Evolutionary conservation across 2,797 vertebrate genomes (phyloP).

Genomic region (Lophius americanus): DNA sequence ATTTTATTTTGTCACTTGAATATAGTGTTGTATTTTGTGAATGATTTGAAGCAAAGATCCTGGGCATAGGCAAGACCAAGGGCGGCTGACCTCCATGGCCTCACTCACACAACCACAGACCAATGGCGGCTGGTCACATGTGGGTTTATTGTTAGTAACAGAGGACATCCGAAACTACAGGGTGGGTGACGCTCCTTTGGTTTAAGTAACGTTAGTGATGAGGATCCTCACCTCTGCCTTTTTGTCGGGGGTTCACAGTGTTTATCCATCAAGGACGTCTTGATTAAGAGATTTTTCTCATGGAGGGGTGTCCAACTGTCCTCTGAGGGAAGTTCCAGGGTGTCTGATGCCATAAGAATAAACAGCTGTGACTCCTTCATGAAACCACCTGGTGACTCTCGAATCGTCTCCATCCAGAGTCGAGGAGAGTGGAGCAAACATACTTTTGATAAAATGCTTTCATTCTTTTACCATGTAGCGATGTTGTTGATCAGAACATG

Average conservation of each 20-base stretch:
- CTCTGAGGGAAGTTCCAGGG: background rate
- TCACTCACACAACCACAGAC: constrained; percentile 8
- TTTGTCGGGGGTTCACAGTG: no score
- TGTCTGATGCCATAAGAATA: no score
- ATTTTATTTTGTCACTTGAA: no score
- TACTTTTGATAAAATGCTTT: no score
- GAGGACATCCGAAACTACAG: background rate
- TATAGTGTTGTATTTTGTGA: no score
- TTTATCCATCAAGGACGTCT: background rate
- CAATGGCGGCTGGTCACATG: background rate
- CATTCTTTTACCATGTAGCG: no score
- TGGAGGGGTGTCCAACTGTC: background rate
- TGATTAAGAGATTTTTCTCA: background rate
- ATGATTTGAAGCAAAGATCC: no score
- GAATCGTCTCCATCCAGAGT: no score
- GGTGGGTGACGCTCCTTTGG: constrained; percentile 15
- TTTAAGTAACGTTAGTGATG: accelerated
- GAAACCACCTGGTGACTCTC: no score
- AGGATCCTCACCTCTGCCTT: background rate
- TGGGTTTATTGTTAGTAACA: background rate
- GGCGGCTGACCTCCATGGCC: constrained; percentile 58
- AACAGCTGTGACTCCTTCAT: background rate
- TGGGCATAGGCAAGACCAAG: constrained; percentile 1
- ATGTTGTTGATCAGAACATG: no score
- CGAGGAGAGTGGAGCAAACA: no score